These are phyloP conservation scores for Melanotus villosus DNA, from an alignment of 2,888 invertebrate species.

Conservation along the genomic window DNA sequence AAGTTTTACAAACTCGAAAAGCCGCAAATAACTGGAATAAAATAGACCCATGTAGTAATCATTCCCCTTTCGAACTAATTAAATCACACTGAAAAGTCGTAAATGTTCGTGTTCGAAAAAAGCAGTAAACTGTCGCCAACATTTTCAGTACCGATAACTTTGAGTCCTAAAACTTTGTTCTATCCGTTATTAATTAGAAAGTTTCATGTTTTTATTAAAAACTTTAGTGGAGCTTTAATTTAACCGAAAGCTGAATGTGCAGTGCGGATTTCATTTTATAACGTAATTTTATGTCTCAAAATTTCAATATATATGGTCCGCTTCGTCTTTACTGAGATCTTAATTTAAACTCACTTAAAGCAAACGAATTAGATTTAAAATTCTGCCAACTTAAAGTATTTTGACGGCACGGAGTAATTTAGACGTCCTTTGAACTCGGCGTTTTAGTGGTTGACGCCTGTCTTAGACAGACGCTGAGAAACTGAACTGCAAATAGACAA, in stretches of 20 bases:
- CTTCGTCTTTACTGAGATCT: background rate
- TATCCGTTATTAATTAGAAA: too few relatives aligned
- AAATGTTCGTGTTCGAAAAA: background rate
- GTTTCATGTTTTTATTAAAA: too few relatives aligned
- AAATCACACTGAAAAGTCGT: background rate
- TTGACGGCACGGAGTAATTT: conserved; percentile 13
- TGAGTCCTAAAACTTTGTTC: too few relatives aligned
- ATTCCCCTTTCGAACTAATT: background rate
- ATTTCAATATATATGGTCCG: background rate
- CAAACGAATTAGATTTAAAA: conserved; percentile 13
- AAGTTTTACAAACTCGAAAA: conserved; percentile 7
- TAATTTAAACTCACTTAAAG: background rate
- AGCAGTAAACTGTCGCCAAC: too few relatives aligned
- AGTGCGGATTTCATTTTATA: background rate
- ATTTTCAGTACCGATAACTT: too few relatives aligned
- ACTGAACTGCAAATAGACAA: conserved; percentile 14
- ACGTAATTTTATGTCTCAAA: background rate
- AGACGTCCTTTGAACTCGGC: conserved; percentile 21
- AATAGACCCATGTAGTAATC: background rate
- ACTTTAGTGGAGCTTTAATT: too few relatives aligned
- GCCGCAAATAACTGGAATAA: conserved; percentile 6
- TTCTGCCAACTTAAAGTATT: conserved; percentile 13
- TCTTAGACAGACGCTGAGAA: conserved; percentile 11
- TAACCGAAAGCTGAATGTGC: too few relatives aligned
- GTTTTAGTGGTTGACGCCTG: conserved; percentile 19